A percentile compares a stretch with the other conserved stretches of the same genome.
These are phyloP conservation scores for Cariama cristata DNA, from an alignment of 2,113 vertebrate genomes.

Conservation along the genomic window DNA sequence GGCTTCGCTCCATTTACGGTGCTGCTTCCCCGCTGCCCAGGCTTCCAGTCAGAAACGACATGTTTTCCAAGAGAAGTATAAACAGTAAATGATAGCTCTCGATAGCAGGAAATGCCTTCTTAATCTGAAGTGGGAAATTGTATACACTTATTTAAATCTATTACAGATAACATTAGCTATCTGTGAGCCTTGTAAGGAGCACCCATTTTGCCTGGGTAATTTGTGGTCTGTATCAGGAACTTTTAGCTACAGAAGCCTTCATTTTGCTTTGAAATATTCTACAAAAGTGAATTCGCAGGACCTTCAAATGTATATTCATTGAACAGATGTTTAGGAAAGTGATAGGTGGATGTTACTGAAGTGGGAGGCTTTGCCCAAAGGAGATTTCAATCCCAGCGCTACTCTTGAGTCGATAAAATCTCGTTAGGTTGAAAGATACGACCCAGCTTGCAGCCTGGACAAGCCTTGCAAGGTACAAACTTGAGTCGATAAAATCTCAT, in stretches of 20 bases:
- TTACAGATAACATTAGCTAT: neutral
- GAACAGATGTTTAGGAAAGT: neutral
- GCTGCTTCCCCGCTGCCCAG: neutral
- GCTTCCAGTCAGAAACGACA: neutral
- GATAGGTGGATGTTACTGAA: neutral
- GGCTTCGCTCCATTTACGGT: neutral
- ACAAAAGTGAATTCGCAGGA: neutral
- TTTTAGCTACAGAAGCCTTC: neutral
- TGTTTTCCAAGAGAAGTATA: neutral
- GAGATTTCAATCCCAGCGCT: neutral
- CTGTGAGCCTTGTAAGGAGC: neutral
- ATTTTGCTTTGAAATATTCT: neutral
- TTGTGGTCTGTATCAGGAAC: neutral
- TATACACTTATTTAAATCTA: neutral
- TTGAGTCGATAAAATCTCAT: neutral
- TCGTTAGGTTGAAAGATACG: neutral
- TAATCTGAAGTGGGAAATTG: constrained; percentile 31
- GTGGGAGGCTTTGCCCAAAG: neutral
- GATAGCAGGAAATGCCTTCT: constrained; percentile 49
- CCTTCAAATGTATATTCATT: neutral
- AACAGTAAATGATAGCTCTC: constrained; percentile 10
- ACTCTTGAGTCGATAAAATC: neutral
- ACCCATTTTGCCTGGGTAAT: neutral
- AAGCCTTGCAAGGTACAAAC: neutral
- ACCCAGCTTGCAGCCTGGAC: neutral